These are phyloP conservation scores for Sardinella longiceps DNA, from an alignment of 2,797 vertebrate genomes.

Conservation along the genomic window DNA sequence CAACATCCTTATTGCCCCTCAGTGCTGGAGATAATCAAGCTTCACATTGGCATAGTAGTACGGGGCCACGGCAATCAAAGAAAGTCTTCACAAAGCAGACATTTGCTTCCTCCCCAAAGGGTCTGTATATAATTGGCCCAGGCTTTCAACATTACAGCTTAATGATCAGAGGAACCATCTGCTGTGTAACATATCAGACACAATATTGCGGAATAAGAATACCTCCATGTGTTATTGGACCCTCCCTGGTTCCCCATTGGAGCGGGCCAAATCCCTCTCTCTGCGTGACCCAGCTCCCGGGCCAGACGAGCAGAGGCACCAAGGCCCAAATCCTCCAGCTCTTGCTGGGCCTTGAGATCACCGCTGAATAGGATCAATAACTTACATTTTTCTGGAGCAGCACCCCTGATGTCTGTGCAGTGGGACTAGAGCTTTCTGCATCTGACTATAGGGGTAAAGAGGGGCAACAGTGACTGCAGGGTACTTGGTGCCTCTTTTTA, in stretches of 20 bases:
- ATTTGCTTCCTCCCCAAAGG: too few species aligned
- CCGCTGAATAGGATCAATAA: slow-evolving; percentile 12
- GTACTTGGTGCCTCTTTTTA: neutral
- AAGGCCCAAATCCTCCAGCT: neutral
- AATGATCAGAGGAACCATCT: neutral
- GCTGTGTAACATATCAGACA: neutral
- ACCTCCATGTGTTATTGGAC: neutral
- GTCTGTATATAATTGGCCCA: too few species aligned
- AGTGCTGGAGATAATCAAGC: neutral
- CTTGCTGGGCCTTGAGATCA: neutral
- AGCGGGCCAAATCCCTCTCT: neutral
- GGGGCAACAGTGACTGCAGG: neutral
- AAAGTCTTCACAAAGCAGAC: too few species aligned
- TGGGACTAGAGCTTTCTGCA: neutral
- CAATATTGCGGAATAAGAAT: neutral
- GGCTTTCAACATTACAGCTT: neutral
- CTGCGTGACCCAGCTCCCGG: neutral
- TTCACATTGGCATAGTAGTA: neutral
- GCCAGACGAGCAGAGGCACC: neutral
- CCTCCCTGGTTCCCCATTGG: neutral
- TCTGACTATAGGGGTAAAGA: neutral
- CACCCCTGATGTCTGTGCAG: neutral
- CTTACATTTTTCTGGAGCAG: neutral
- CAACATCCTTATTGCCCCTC: neutral
- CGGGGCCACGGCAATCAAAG: too few species aligned